Percentiles rank a stretch among this genome's conserved stretches.
Evolutionary conservation across 2,797 vertebrate species (phyloP).

Genomic region (Sebastes aleutianus): DNA sequence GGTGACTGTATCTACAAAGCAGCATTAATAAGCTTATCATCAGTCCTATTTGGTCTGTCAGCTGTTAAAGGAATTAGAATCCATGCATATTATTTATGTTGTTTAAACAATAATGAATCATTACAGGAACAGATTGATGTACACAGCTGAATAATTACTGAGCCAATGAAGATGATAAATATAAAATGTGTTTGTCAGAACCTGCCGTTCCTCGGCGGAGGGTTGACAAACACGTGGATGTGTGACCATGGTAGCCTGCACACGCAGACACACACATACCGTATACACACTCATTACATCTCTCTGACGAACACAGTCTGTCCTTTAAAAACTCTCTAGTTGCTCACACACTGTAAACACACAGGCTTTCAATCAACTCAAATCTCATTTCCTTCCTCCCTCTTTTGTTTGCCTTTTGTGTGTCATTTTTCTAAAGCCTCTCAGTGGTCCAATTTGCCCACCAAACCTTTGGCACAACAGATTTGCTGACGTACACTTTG

Average conservation of each 20-base stretch:
- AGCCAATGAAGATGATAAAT: conserved; percentile 26
- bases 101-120: conserved; percentile 63
- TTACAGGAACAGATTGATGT: conserved; percentile 54
- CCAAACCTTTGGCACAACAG: conserved; percentile 2
- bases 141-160: conserved; percentile 51
- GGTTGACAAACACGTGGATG: not conserved
- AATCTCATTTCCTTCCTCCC: not conserved
- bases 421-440: conserved; percentile 6
- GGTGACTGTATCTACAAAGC: conserved; percentile 35
- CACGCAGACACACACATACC: not conserved
- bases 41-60: conserved; percentile 50
- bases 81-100: conserved; percentile 41
- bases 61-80: conserved; percentile 55
- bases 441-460: conserved; percentile 34
- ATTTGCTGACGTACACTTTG: conserved; percentile 15
- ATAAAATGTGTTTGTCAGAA: conserved; percentile 26
- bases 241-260: not conserved
- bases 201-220: not conserved
- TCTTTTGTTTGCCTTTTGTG: not conserved
- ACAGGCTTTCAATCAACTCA: not conserved
- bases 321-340: not conserved
- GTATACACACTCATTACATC: not conserved
- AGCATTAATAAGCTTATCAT: conserved; percentile 55
- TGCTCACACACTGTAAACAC: not conserved
- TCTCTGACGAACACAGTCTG: not conserved